A percentile compares a stretch with the other conserved stretches of the same genome.
These are phyloP conservation scores for Dermochelys coriacea DNA, from an alignment of 2,797 vertebrate species.

Conservation along the genomic window DNA sequence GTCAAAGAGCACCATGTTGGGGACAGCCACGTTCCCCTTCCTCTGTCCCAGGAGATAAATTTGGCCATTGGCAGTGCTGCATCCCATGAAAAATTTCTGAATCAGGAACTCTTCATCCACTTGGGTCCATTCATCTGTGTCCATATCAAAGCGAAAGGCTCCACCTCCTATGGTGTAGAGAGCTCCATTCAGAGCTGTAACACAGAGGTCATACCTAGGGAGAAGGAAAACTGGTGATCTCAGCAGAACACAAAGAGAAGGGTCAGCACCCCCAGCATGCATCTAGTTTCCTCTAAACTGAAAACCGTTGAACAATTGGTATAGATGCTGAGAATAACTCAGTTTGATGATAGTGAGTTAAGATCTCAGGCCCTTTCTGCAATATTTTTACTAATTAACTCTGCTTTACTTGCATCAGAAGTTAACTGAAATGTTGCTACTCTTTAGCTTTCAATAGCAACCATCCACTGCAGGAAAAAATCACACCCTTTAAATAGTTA, in stretches of 20 bases:
- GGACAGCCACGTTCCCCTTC: slow-evolving; percentile 82
- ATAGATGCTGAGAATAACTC: not conserved
- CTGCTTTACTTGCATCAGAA: not conserved
- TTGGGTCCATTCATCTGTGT: slow-evolving; percentile 88
- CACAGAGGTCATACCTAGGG: slow-evolving; percentile 91
- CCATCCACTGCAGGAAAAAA: not conserved
- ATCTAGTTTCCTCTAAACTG: not conserved
- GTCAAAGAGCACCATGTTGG: slow-evolving; percentile 88
- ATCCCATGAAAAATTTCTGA: slow-evolving; percentile 90
- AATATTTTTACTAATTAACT: not conserved
- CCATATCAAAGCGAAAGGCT: slow-evolving; percentile 86
- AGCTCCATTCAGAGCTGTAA: slow-evolving; percentile 88
- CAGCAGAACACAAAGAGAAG: not conserved
- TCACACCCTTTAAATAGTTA: too few relatives aligned
- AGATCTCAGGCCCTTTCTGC: not conserved
- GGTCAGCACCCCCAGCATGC: not conserved
- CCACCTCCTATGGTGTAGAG: slow-evolving; percentile 90
- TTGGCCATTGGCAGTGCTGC: slow-evolving; percentile 84
- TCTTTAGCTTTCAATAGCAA: not conserved
- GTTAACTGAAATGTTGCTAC: not conserved
- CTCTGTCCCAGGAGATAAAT: slow-evolving; percentile 89
- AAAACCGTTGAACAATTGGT: not conserved
- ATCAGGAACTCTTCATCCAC: slow-evolving; percentile 85
- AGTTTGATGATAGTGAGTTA: not conserved
- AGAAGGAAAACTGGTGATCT: not conserved